Conservation (phyloP, 2,888 invertebrate species). For the Pristionchus arcanus region DNA sequence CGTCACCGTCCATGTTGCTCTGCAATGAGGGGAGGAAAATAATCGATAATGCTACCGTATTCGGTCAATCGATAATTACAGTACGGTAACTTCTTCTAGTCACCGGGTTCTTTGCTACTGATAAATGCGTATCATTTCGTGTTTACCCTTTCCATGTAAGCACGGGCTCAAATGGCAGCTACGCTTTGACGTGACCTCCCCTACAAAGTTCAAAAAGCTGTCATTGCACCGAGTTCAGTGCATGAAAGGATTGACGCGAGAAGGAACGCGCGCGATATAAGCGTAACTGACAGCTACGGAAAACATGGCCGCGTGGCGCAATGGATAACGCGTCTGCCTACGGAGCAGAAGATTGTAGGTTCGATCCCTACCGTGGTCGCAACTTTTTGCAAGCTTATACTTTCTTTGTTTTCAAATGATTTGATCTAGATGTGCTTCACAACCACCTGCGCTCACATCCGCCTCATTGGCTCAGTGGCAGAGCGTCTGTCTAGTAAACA, state of each 20-base stretch:
- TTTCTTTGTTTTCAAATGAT: background rate
- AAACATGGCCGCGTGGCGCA: conserved; percentile 62
- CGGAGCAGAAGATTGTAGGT: conserved; percentile 80
- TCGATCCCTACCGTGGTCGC: conserved; percentile 77
- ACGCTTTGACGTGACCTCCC: too few relatives aligned
- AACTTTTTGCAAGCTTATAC: background rate
- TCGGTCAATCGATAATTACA: background rate
- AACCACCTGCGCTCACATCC: background rate
- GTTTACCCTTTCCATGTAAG: too few relatives aligned
- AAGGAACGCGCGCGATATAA: too few relatives aligned
- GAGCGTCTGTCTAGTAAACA: conserved; percentile 79
- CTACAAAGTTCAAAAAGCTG: background rate
- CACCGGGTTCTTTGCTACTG: too few relatives aligned
- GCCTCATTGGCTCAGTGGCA: conserved; percentile 67
- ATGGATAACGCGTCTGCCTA: conserved; percentile 78
- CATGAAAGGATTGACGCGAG: too few relatives aligned
- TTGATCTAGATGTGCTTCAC: background rate
- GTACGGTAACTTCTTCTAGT: background rate
- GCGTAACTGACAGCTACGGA: too few relatives aligned
- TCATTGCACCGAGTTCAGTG: background rate
- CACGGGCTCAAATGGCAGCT: too few relatives aligned
- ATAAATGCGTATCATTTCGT: too few relatives aligned
- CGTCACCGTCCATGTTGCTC: conserved; percentile 55
- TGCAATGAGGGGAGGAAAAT: conserved; percentile 37
- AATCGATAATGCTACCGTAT: too few relatives aligned